Percentiles rank a stretch among this genome's conserved stretches.
phyloP scores from a whole-genome alignment of 2,797 vertebrate species.

The Rhinophrynus dorsalis region DNA sequence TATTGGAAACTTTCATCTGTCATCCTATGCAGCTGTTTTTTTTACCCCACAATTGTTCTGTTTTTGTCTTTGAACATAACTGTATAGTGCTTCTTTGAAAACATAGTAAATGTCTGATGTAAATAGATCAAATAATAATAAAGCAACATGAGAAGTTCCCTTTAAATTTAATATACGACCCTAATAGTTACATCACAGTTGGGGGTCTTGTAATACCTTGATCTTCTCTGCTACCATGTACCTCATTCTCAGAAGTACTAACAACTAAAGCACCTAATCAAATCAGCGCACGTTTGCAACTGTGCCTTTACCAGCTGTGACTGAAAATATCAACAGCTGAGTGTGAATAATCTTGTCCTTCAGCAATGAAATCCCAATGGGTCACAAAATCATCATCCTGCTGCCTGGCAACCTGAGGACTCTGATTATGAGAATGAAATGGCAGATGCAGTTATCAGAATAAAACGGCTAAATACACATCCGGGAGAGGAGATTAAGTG shows the following conservation, averaged over 20 bases:
- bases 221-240: not conserved
- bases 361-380: conserved; percentile 65
- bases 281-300: conserved; percentile 74
- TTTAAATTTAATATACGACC: too few relatives aligned
- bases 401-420: conserved; percentile 60
- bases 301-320: conserved; percentile 69
- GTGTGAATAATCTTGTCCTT: conserved; percentile 58
- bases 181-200: not conserved
- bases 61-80: too few relatives aligned
- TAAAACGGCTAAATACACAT: conserved; percentile 40
- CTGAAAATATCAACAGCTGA: conserved; percentile 60
- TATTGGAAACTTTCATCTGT: too few relatives aligned
- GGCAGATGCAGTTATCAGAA: conserved; percentile 54
- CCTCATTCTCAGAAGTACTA: conserved; percentile 54
- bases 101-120: too few relatives aligned
- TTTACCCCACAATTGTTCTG: too few relatives aligned
- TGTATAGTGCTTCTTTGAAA: too few relatives aligned
- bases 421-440: conserved; percentile 57
- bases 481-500: conserved; percentile 37
- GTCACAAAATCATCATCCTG: conserved; percentile 57
- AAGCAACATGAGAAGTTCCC: too few relatives aligned
- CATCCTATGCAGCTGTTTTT: too few relatives aligned
- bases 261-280: conserved; percentile 73
- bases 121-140: too few relatives aligned
- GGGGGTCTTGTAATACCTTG: conserved; percentile 5